Evolutionary conservation across 2,113 vertebrate species (phyloP), one percentile per base, ranked within the genome.

Genomic region (Rynchops niger): DNA sequence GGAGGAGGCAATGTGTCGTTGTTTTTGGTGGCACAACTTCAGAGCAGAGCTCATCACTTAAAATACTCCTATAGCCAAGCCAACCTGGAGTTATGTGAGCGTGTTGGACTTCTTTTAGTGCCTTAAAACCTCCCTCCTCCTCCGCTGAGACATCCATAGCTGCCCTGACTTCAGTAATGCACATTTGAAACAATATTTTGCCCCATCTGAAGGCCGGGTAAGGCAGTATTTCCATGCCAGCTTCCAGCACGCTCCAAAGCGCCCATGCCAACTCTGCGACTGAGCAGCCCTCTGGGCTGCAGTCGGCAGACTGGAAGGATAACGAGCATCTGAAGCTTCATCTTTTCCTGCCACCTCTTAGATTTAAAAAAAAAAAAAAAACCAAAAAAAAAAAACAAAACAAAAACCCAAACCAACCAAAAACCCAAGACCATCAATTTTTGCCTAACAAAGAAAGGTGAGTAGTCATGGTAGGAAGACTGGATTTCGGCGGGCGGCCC

Each of bases 1-100:
- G 85, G 81, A 84, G 84, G 69, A 89, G 90, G 78, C 85, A 63
- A 88, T n/a, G 72, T 73, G 84, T 70, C 88, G 59, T 12, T 81
- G 88, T 56, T 90, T 88, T 38, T 89, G 94, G 93, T 95, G 94
- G 92, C 86, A 95, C 65, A 63, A 70, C 73, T 92, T 97, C 96
- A 90, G 87, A 73, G 22, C 6, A 34, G 86, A 0, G 16, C 56
- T 88, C 56, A 25, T 22, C 50, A 11, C 82, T 85, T 26, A 32
- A 77, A 93, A 80, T 26, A 53, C 36, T 19, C 82, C 80, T 15
- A 12, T 6, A 85, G 38, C 66, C 67, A 56, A 5, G 58, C 53
- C 43, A 82, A 27, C 12, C 32, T 0, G 3, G 25, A 11, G 47
- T 15, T 36, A 22, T 1, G 5, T 1, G n/a, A 61, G 34, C 2